Evolutionary conservation across 2,797 vertebrate species (phyloP).

Genomic region (Erpetoichthys calabaricus): DNA sequence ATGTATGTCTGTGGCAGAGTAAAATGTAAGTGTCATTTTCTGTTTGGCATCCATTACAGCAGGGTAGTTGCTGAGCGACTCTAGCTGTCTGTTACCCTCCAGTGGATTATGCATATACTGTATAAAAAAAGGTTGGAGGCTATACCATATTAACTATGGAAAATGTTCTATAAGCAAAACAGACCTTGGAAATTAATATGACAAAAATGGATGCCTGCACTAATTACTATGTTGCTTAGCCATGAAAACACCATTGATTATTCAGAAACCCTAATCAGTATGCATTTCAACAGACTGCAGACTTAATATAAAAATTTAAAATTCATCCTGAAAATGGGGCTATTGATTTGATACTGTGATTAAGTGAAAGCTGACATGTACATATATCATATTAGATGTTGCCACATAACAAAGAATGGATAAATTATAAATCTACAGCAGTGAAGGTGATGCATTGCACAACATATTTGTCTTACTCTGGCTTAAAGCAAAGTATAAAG

Average conservation of each 20-base stretch:
- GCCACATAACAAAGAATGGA: background rate
- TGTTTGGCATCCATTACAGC: no score
- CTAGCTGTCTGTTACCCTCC: no score
- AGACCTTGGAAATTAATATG: background rate
- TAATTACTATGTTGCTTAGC: conserved; percentile 2
- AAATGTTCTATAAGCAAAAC: no score
- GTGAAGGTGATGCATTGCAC: conserved; percentile 1
- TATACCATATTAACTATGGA: no score
- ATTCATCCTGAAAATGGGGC: conserved; percentile 4
- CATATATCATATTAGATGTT: conserved; percentile 7
- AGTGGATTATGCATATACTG: no score
- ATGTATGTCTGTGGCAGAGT: no score
- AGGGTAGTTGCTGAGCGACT: no score
- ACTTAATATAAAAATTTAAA: background rate
- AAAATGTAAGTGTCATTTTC: no score
- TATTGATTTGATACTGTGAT: conserved; percentile 10
- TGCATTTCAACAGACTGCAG: background rate
- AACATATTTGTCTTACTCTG: background rate
- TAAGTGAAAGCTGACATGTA: conserved; percentile 7
- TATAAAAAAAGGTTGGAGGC: no score
- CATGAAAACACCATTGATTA: background rate
- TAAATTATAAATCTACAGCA: conserved; percentile 2
- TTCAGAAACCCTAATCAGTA: background rate
- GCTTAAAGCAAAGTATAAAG: background rate
- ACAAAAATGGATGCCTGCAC: conserved; percentile 2